These are phyloP conservation scores for Ectemnius continuus DNA, from an alignment of 2,888 invertebrate genomes.

Conservation along the genomic window DNA sequence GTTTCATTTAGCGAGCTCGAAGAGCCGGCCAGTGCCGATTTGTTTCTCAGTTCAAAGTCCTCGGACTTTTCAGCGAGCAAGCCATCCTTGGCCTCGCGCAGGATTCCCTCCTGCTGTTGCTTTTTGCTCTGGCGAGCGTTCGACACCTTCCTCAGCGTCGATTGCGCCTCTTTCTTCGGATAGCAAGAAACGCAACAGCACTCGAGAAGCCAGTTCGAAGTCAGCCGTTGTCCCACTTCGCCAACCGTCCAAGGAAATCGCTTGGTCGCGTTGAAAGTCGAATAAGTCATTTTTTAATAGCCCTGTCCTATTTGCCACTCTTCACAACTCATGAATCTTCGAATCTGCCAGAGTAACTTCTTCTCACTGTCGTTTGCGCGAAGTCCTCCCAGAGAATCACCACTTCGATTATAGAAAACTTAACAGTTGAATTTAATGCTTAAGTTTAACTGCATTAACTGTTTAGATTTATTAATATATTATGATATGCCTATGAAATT, in stretches of 20 bases:
- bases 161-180: neutral
- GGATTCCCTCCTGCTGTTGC: neutral
- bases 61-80: neutral
- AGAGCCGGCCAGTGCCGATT: constrained; percentile 3
- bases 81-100: neutral
- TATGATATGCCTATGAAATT: too few species aligned
- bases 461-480: too few species aligned
- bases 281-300: constrained; percentile 53
- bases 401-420: too few species aligned
- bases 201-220: constrained; percentile 51
- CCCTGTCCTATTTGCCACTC: constrained; percentile 18
- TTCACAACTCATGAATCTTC: neutral
- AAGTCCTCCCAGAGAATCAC: neutral
- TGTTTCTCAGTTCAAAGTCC: neutral
- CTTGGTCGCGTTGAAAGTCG: constrained; percentile 56
- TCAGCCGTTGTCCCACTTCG: constrained; percentile 53
- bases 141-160: neutral
- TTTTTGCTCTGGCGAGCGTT: neutral
- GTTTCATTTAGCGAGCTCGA: constrained; percentile 6
- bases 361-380: neutral
- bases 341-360: neutral
- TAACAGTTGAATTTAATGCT: too few species aligned
- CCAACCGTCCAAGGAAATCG: constrained; percentile 41
- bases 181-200: constrained; percentile 59
- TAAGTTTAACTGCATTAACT: too few species aligned